These are phyloP conservation scores for Stigmatopora argus DNA, from an alignment of 2,113 vertebrate genomes.

Conservation along the genomic window DNA sequence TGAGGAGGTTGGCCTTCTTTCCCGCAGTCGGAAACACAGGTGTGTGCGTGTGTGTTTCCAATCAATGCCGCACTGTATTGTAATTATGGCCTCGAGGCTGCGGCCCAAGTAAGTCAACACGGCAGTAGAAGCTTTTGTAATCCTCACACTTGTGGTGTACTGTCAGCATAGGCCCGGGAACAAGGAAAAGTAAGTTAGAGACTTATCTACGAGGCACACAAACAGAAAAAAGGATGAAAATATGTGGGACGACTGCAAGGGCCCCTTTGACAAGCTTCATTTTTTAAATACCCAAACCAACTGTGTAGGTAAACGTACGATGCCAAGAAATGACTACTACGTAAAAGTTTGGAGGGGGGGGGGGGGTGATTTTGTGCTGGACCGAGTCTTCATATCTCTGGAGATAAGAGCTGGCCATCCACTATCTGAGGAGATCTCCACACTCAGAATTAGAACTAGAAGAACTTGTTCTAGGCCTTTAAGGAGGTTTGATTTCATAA, in stretches of 20 bases:
- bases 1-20: conserved; percentile 39
- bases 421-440: background rate
- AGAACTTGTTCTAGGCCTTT: background rate
- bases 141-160: conserved; percentile 22
- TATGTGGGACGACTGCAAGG: background rate
- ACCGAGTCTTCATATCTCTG: no score
- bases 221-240: background rate
- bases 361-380: no score
- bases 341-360: no score
- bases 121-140: conserved; percentile 18
- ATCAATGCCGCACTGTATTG: conserved; percentile 63
- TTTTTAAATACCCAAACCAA: background rate
- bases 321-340: no score
- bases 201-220: background rate
- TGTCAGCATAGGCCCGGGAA: conserved; percentile 37
- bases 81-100: conserved; percentile 37
- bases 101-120: conserved; percentile 46
- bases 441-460: background rate
- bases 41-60: conserved; percentile 44
- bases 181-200: conserved; percentile 41
- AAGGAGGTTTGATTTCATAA: background rate
- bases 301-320: background rate
- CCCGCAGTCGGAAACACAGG: conserved; percentile 55
- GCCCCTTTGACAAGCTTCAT: background rate
- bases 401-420: background rate